Conservation (phyloP, 2,113 vertebrate genomes). For the Miniopterus natalensis region DNA sequence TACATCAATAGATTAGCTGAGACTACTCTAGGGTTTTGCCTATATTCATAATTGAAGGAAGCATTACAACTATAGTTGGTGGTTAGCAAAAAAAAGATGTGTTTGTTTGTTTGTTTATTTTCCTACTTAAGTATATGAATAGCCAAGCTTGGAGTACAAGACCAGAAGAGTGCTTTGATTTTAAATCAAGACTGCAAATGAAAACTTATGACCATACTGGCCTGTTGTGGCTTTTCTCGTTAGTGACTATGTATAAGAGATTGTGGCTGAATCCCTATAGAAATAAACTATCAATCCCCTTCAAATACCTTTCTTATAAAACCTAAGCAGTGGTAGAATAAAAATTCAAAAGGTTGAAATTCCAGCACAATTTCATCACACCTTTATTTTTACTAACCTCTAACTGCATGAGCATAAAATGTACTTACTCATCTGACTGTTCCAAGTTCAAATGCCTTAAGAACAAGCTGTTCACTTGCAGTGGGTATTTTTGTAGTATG, state of each 20-base stretch:
- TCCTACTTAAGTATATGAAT: background rate
- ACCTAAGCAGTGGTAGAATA: background rate
- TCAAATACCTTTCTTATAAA: conserved; percentile 32
- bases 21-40: background rate
- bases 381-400: conserved; percentile 51
- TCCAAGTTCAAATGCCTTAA: conserved; percentile 48
- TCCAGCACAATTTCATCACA: conserved; percentile 23
- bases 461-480: conserved; percentile 32
- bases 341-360: conserved; percentile 48
- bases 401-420: background rate
- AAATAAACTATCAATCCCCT: background rate
- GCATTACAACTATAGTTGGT: background rate
- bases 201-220: background rate
- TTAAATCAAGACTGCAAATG: background rate
- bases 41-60: background rate
- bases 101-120: background rate
- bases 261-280: background rate
- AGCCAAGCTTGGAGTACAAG: background rate
- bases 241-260: background rate
- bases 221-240: background rate
- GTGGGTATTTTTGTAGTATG: background rate
- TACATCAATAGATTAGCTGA: background rate
- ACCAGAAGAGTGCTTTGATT: background rate
- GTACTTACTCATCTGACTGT: background rate
- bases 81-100: background rate